These are phyloP conservation scores for Drosophila monieri DNA, from an alignment of 2,888 invertebrate genomes.

Conservation along the genomic window DNA sequence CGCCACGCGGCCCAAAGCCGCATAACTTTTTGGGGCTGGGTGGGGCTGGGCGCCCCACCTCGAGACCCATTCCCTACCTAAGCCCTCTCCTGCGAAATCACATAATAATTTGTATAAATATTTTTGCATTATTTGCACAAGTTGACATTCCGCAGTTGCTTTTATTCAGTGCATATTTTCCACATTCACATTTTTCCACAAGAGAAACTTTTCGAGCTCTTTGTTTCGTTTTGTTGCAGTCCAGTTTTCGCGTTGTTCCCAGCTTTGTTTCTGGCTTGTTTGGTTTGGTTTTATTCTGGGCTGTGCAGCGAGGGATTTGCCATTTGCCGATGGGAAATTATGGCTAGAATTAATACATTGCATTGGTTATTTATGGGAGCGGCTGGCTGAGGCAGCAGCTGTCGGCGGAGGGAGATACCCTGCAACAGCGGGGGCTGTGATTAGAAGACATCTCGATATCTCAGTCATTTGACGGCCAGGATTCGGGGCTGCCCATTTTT, in stretches of 20 bases:
- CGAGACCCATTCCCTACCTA: not conserved
- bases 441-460: no score
- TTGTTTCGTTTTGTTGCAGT: constrained; percentile 25
- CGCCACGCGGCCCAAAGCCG: constrained; percentile 40
- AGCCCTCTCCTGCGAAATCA: constrained; percentile 51
- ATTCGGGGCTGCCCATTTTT: no score
- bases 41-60: not conserved
- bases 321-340: constrained; percentile 57
- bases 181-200: constrained; percentile 6
- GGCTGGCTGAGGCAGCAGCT: not conserved
- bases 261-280: not conserved
- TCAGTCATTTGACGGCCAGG: no score
- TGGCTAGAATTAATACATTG: constrained; percentile 63
- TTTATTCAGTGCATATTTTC: constrained; percentile 12
- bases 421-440: not conserved
- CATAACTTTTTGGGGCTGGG: constrained; percentile 22
- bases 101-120: constrained; percentile 72
- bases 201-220: constrained; percentile 29
- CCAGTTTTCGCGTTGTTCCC: constrained; percentile 28
- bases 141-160: constrained; percentile 26
- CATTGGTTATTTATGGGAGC: constrained; percentile 49
- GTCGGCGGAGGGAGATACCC: not conserved
- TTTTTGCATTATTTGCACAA: constrained; percentile 69
- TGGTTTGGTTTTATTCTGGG: constrained; percentile 4
- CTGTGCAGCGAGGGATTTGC: constrained; percentile 54